These are phyloP conservation scores for Pyrgilauda ruficollis DNA, from an alignment of 2,113 vertebrate species.

Conservation along the genomic window DNA sequence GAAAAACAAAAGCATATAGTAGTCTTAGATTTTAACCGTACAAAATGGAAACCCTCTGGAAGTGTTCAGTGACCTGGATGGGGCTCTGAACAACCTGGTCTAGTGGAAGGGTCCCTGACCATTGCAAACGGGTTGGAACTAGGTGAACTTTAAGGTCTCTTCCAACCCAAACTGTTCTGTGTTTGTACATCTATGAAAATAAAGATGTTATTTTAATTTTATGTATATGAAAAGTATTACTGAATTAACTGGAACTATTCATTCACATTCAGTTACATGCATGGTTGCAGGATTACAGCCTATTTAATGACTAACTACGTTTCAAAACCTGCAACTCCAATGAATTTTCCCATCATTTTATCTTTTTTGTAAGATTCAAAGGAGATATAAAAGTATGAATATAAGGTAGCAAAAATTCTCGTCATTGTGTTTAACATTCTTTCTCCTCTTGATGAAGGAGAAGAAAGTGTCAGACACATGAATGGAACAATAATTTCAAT, in stretches of 20 bases:
- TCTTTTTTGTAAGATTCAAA: neutral
- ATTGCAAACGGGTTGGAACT: neutral
- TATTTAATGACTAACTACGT: neutral
- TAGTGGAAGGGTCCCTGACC: neutral
- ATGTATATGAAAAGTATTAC: neutral
- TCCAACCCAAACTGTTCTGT: neutral
- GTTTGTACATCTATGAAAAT: neutral
- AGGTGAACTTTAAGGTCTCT: neutral
- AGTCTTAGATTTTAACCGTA: neutral
- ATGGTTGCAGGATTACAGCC: neutral
- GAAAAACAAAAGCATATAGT: neutral
- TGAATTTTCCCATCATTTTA: neutral
- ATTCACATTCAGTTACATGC: neutral
- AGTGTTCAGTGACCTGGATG: neutral
- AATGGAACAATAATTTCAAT: neutral
- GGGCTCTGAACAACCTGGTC: neutral
- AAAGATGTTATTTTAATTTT: neutral
- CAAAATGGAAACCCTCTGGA: neutral
- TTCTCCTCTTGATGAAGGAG: neutral
- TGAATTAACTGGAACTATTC: neutral
- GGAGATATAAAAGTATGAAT: neutral
- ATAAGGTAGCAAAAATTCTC: neutral
- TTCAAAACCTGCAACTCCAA: neutral
- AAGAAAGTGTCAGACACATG: neutral
- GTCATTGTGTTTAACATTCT: neutral